Evolutionary conservation across 2,113 vertebrate genomes (phyloP), one percentile per base, ranked within the genome.

Genomic region (Lanius collurio): DNA sequence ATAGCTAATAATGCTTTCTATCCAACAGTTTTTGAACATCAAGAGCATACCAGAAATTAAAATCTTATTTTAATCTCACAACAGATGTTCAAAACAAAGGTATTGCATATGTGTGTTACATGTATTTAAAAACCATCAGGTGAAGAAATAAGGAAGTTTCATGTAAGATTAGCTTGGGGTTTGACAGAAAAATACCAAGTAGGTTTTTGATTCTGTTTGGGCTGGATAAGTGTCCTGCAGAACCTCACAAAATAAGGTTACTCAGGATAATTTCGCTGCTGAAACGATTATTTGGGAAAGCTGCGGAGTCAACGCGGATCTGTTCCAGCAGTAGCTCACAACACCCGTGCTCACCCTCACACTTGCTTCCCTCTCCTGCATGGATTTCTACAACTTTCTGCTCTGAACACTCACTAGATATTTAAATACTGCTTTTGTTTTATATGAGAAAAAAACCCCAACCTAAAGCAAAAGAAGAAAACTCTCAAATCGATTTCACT

Each of bases 1-100:
- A 98, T 98, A 98, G 97, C 94, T 96, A 98, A 97, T 97, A 96
- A 97, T 1, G 56, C 95, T 95, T 70, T 82, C 95, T 95, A 94
- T 92, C 95, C 95, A 82, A 92, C 93, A 95, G 90, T 96, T 97
- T 97, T 76, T 87, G 92, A 96, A 92, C 97, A 97, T 97, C 97
- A 96, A 97, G 96, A 97, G 91, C 21, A 59, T 94, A 94, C 94
- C 95, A 97, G 93, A 96, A 97, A 97, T 97, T 94, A 95, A 96
- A 93, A 94, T 95, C 92, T 97, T 87, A 94, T 97, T 97, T 95
- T 97, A 94, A 96, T 96, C 93, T 97, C 87, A 30, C 64, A 71
- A 73, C 96, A 96, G 94, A 97, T 95, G 92, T 90, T 95, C 93
- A 56, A 97, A 97, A 97, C 71, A 93, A 96, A 96, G 90, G 92